Evolutionary conservation across 2,888 invertebrate species (phyloP), one percentile per base, ranked within the genome.

Genomic region (Dasysyrphus albostriatus): DNA sequence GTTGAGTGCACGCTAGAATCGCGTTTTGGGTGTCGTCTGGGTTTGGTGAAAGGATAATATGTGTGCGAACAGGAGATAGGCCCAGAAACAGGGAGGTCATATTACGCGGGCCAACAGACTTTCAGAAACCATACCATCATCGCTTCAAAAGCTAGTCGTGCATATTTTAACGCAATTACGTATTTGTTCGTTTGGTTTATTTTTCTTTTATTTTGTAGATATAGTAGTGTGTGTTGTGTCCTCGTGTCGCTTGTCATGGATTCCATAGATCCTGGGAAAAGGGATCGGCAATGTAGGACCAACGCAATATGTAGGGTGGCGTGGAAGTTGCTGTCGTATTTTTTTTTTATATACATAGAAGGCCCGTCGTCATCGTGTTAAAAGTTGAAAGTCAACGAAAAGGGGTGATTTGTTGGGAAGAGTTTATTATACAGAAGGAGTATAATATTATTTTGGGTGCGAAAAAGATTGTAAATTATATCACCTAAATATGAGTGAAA

Each of bases 81-180:
- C 77, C 16, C 58, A 75, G 16, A 14, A 24, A 10, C 49, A 73
- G 72, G 75, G 79, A 78, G 83, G 76, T 83, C 79, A 73, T 80
- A 88, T 88, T 79, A 88, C 83, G 76, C 58, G 73, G 79, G 65
- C 83, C 83, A 83, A 76, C 80, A 80, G 80, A 69, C 83, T 73
- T 75, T 74, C 75, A 39, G 32, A 32, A 44, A 65, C 32, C 78
- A 82, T 81, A 58, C 77, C 44, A 74, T 51, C 44, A 74, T 47
- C n/a, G 19, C 16, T 44, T 37, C 39, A 42, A 73, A n/a, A 72
- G 74, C 80, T 65, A 61, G 78, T 74, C 76, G 88, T 79, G 88
- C 83, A 88, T 88, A 88, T 88, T 88, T 88, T 88, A 88, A 83
- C 75, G 83, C 88, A 88, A 88, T 88, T 83, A 80, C 76, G 80